phyloP scores from a whole-genome alignment of 1,140 invertebrate species.

The Spodoptera litura region DNA sequence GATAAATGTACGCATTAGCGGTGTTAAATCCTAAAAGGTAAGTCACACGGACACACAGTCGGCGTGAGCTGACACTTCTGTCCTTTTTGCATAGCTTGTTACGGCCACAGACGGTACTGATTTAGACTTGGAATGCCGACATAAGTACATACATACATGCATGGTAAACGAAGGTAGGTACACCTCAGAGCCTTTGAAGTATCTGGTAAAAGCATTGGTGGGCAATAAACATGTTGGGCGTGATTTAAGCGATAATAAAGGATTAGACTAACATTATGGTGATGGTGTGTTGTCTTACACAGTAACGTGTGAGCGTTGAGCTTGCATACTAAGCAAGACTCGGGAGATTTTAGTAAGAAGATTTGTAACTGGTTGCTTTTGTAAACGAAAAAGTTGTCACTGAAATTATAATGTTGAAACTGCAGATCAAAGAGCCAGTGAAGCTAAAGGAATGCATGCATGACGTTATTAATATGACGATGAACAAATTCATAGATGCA shows the following conservation, averaged over 20 bases:
- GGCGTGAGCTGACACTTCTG: constrained; percentile 29
- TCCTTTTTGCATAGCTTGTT: constrained; percentile 37
- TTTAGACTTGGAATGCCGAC: constrained; percentile 42
- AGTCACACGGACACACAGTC: constrained; percentile 1
- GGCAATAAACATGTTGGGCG: constrained; percentile 33
- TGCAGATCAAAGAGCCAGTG: too few relatives aligned
- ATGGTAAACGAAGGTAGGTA: background rate
- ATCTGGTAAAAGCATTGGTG: constrained; percentile 25
- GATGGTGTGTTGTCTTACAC: background rate
- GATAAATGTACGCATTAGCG: background rate
- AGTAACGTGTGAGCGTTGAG: background rate
- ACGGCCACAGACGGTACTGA: constrained; percentile 28
- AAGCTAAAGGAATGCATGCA: too few relatives aligned
- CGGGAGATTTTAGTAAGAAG: too few relatives aligned
- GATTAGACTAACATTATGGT: constrained; percentile 8
- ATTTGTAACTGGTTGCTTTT: too few relatives aligned
- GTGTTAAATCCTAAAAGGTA: constrained; percentile 21
- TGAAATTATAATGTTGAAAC: too few relatives aligned
- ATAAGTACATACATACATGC: constrained; percentile 6
- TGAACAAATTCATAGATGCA: too few relatives aligned
- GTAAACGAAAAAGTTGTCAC: too few relatives aligned
- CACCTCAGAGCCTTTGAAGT: constrained; percentile 27
- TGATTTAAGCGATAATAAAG: constrained; percentile 36
- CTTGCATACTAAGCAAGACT: too few relatives aligned
- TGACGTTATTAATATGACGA: too few relatives aligned